These are phyloP conservation scores for Hemibagrus guttatus DNA, from an alignment of 2,797 vertebrate genomes.

Conservation along the genomic window DNA sequence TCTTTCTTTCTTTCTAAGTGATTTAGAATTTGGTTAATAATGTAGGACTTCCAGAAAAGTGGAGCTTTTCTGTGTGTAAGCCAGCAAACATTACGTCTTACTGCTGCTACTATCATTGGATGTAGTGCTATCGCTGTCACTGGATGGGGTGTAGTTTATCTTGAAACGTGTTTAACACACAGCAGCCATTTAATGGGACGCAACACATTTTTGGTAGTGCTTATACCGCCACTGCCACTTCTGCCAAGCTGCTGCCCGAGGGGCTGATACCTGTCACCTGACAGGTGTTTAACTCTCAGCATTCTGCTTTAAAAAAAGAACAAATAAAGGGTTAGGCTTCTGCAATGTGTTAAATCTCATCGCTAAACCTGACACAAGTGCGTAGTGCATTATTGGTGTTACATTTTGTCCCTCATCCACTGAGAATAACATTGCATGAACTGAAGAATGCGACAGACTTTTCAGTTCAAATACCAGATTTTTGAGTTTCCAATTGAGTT, in stretches of 20 bases:
- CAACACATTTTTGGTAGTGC: background rate
- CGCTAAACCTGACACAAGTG: background rate
- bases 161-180: background rate
- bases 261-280: conserved; percentile 27
- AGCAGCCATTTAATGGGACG: background rate
- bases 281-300: conserved; percentile 40
- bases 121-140: too few species aligned
- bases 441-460: background rate
- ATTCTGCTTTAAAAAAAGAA: conserved; percentile 12
- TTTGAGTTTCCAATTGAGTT: conserved; percentile 35
- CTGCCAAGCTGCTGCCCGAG: background rate
- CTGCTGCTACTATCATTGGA: background rate
- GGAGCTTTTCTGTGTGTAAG: background rate
- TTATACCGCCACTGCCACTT: background rate
- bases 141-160: background rate
- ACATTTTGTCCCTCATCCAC: background rate
- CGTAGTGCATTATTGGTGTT: background rate
- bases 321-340: conserved; percentile 23
- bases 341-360: conserved; percentile 11
- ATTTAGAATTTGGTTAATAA: background rate
- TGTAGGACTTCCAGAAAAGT: background rate
- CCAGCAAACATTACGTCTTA: background rate
- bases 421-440: background rate
- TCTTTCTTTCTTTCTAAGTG: background rate
- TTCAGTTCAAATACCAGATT: conserved; percentile 66